Percentiles rank a stretch among this genome's conserved stretches.
Conservation (phyloP, 2,113 vertebrate genomes). For the Natator depressus region DNA sequence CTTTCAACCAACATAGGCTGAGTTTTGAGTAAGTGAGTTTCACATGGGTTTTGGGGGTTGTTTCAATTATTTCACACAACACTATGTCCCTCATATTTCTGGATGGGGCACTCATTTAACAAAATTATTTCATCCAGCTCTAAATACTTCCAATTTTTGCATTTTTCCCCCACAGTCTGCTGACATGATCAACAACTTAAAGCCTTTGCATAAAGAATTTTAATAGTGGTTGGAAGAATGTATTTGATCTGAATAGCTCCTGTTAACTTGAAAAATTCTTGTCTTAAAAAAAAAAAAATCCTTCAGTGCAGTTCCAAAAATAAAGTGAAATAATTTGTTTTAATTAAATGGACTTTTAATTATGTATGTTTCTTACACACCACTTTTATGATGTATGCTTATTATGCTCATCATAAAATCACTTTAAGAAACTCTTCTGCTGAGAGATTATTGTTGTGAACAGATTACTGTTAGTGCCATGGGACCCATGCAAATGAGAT, state of each 20-base stretch:
- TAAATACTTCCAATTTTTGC: background rate
- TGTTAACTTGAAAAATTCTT: background rate
- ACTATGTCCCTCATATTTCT: background rate
- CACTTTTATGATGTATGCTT: slow-evolving; percentile 17
- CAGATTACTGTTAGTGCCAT: background rate
- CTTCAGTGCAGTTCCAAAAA: slow-evolving; percentile 23
- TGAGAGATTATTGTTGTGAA: background rate
- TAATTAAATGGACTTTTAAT: slow-evolving; percentile 40
- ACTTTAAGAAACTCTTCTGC: background rate
- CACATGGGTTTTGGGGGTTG: background rate
- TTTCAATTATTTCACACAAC: background rate
- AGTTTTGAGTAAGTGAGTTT: background rate
- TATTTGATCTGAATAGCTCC: background rate
- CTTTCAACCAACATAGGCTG: background rate
- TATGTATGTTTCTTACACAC: slow-evolving; percentile 14
- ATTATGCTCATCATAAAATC: slow-evolving; percentile 26
- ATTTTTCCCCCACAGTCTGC: background rate
- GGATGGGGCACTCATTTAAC: background rate
- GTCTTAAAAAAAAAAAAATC: background rate
- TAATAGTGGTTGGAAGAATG: background rate
- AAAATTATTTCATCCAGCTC: background rate
- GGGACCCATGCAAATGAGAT: background rate
- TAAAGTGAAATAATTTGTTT: slow-evolving; percentile 15
- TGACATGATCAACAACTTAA: background rate
- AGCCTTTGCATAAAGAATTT: background rate